phyloP scores from a whole-genome alignment of 2,113 vertebrate genomes.

The Misgurnus mizolepis region DNA sequence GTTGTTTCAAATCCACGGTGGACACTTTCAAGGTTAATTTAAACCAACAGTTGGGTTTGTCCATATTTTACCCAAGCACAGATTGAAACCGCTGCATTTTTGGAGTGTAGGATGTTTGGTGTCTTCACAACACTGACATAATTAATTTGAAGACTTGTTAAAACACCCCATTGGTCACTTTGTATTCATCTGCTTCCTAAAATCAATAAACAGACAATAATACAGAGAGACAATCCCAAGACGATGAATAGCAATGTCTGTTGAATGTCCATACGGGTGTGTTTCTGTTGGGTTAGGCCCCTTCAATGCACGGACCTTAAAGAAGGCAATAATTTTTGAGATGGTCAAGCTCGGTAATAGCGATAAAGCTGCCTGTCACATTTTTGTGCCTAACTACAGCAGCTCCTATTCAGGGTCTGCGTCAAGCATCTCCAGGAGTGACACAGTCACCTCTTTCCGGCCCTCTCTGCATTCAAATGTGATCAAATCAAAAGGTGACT shows the following conservation, averaged over 20 bases:
- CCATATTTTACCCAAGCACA: too few relatives aligned
- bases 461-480: slow-evolving; percentile 95
- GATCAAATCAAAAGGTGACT: slow-evolving; percentile 83
- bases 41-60: too few relatives aligned
- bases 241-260: slow-evolving; percentile 72
- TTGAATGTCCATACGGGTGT: slow-evolving; percentile 25
- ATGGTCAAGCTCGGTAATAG: slow-evolving; percentile 75
- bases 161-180: slow-evolving; percentile 52
- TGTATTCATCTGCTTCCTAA: slow-evolving; percentile 76
- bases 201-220: slow-evolving; percentile 66
- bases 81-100: too few relatives aligned
- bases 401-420: slow-evolving; percentile 85
- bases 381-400: slow-evolving; percentile 90
- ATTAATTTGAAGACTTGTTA: slow-evolving; percentile 57
- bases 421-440: slow-evolving; percentile 73
- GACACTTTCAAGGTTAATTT: too few relatives aligned
- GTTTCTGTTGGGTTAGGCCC: slow-evolving; percentile 71
- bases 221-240: slow-evolving; percentile 74
- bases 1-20: too few relatives aligned
- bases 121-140: slow-evolving; percentile 19
- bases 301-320: slow-evolving; percentile 71
- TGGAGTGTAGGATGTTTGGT: not conserved
- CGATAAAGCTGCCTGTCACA: slow-evolving; percentile 93
- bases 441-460: slow-evolving; percentile 81
- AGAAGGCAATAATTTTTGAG: slow-evolving; percentile 81